phyloP scores from a whole-genome alignment of 2,888 invertebrate genomes.

The Koerneria pararmatus region DNA sequence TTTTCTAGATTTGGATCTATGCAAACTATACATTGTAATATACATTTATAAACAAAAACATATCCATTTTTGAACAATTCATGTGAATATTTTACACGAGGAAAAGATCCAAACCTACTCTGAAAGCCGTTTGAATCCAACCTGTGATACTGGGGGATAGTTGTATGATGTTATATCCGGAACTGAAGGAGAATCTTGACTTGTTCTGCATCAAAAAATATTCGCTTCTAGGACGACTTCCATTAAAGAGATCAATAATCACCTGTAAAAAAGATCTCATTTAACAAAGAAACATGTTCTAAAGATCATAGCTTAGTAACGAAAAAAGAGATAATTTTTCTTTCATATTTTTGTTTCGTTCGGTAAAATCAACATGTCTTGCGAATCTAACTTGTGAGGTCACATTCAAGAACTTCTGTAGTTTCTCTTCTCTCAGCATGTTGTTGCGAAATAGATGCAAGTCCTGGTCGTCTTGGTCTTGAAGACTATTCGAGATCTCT shows the following conservation, averaged over 20 bases:
- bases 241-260: constrained; percentile 23
- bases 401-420: constrained; percentile 16
- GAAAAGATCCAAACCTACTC: too few relatives aligned
- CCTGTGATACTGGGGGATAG: constrained; percentile 22
- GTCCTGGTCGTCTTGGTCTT: constrained; percentile 17
- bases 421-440: constrained; percentile 3
- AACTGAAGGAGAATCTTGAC: constrained; percentile 24
- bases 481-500: not conserved
- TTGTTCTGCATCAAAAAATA: constrained; percentile 25
- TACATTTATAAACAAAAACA: too few relatives aligned
- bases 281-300: too few relatives aligned
- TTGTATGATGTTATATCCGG: constrained; percentile 25
- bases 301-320: too few relatives aligned
- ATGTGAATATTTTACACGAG: too few relatives aligned
- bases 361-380: too few relatives aligned
- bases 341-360: too few relatives aligned
- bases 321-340: too few relatives aligned
- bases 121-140: not conserved
- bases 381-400: constrained; percentile 8
- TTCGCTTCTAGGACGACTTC: constrained; percentile 7
- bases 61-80: too few relatives aligned
- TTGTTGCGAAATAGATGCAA: constrained; percentile 9
- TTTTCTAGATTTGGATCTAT: too few relatives aligned
- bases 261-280: too few relatives aligned
- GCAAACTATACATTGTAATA: too few relatives aligned